Evolutionary conservation across 1,140 invertebrate genomes (phyloP).

Genomic region (Sogatella furcifera): DNA sequence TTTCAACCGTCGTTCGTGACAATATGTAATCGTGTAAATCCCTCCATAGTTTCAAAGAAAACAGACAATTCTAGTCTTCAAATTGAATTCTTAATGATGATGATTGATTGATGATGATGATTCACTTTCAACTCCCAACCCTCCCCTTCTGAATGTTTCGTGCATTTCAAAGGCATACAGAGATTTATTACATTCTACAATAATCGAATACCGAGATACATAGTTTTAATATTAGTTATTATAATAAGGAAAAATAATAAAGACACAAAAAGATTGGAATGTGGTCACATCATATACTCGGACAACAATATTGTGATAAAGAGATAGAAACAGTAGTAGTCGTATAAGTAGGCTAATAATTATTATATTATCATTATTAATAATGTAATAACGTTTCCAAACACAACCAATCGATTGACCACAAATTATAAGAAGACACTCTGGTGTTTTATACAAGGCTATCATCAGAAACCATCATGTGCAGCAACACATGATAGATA

Average conservation of each 20-base stretch:
- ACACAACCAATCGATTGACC: no score
- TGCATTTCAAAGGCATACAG: constrained; percentile 25
- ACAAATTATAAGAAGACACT: no score
- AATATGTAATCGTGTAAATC: background rate
- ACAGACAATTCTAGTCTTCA: background rate
- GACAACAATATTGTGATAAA: no score
- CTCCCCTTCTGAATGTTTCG: constrained; percentile 26
- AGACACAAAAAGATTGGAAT: constrained; percentile 16
- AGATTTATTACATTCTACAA: constrained; percentile 17
- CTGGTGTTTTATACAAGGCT: no score
- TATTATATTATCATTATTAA: no score
- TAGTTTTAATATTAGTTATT: constrained; percentile 12
- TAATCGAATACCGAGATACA: no score
- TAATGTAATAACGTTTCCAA: no score
- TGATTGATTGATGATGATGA: constrained; percentile 10
- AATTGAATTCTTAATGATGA: constrained; percentile 1
- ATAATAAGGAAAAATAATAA: constrained; percentile 8
- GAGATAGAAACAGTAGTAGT: no score
- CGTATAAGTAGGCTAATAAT: no score
- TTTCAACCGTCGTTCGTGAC: background rate
- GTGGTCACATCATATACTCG: constrained; percentile 10
- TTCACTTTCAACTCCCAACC: constrained; percentile 17
- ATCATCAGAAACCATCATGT: no score
- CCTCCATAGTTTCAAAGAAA: background rate
- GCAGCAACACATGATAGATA: no score